A percentile compares a stretch with the other conserved stretches of the same genome.
These are phyloP conservation scores for Drosophila jambulina DNA, from an alignment of 1,140 invertebrate species.

Conservation along the genomic window DNA sequence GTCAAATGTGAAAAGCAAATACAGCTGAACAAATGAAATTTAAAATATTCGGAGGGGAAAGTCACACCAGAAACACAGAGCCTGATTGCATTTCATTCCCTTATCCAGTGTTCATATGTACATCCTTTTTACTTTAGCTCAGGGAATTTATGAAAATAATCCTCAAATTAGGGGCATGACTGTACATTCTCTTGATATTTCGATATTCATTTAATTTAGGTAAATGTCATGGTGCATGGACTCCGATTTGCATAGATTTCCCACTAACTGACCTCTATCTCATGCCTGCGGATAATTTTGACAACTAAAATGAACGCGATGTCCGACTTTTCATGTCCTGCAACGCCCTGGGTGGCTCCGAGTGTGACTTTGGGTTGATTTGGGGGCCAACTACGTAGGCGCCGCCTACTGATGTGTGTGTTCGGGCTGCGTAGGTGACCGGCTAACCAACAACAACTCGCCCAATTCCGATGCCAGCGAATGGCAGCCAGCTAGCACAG, in stretches of 20 bases:
- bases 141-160: background rate
- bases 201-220: background rate
- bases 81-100: background rate
- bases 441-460: conserved; percentile 35
- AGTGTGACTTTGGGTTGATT: background rate
- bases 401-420: conserved; percentile 58
- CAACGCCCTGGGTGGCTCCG: background rate
- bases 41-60: conserved; percentile 12
- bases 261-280: background rate
- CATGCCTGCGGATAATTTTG: conserved; percentile 8
- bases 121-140: background rate
- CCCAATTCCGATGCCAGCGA: conserved; percentile 64
- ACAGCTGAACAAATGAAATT: conserved; percentile 54
- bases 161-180: no score
- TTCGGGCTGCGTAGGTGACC: conserved; percentile 66
- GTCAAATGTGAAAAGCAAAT: conserved; percentile 57
- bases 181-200: background rate
- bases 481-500: conserved; percentile 65
- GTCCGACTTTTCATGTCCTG: conserved; percentile 18
- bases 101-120: background rate
- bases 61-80: background rate
- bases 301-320: conserved; percentile 16
- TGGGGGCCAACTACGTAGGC: conserved; percentile 51
- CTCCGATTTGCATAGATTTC: background rate
- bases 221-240: background rate